A percentile compares a stretch with the other conserved stretches of the same genome.
Evolutionary conservation across 2,113 vertebrate genomes (phyloP).

Genomic region (Pampusana beccarii): DNA sequence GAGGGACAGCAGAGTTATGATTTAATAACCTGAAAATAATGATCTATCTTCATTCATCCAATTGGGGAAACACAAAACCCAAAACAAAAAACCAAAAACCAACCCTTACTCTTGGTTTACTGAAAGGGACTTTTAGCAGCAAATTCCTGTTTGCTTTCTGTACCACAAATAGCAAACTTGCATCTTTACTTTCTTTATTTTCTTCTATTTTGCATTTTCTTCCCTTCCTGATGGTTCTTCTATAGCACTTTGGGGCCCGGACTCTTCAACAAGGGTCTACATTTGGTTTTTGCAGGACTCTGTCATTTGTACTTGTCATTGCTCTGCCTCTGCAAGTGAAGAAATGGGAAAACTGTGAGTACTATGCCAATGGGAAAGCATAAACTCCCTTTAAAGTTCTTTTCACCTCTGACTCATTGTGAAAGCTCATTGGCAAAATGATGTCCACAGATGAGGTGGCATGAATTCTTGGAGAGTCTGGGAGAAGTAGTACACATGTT

Average conservation of each 20-base stretch:
- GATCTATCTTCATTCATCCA: neutral
- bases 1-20: neutral
- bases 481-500: neutral
- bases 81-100: neutral
- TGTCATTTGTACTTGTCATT: neutral
- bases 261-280: neutral
- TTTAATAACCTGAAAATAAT: slow-evolving; percentile 12
- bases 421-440: neutral
- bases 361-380: neutral
- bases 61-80: neutral
- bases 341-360: neutral
- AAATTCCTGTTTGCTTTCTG: neutral
- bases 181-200: neutral
- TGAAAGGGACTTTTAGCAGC: neutral
- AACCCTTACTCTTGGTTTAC: neutral
- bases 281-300: neutral
- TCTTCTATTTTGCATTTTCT: neutral
- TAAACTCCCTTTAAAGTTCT: neutral
- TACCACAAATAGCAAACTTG: neutral
- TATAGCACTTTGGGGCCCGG: neutral
- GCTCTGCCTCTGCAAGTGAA: neutral
- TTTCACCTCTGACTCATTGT: neutral
- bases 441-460: neutral
- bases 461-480: neutral
- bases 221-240: neutral